Evolutionary conservation across 2,888 invertebrate genomes (phyloP), one percentile per base, ranked within the genome.

Genomic region (Antheraea assamensis): DNA sequence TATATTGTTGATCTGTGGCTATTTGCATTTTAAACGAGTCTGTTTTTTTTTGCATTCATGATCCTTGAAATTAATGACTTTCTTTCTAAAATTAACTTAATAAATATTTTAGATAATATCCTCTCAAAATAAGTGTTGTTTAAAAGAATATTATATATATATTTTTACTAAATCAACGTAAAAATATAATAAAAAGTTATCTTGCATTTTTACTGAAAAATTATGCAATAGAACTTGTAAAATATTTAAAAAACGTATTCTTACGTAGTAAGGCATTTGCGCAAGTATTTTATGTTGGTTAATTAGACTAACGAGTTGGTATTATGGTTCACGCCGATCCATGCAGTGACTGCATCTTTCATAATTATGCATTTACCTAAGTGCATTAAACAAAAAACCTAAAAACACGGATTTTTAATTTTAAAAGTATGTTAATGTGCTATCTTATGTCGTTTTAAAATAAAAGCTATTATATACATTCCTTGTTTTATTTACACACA

Each of bases 1-100:
- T 68, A 64, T 82, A 80, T 82, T 82, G 82, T 83, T 87, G 83
- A 83, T 84, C 86, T 86, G 88, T 87, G 85, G 31, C 61, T 47
- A 47, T 73, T 52, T 30, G 52, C 52, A 85, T 82, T 78, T 83
- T 81, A 79, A 83, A 79, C 77, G 76, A 76, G 78, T 79, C 79
- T 77, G 76, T 74, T 79, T 77, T 79, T n/a, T n/a, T 79, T 75
- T 61, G 61, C 70, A 76, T 77, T 75, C 71, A 72, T 75, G 75
- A 76, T 76, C 64, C 47, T 42, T n/a, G n/a, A 61, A 30, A 66
- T 31, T 31, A 19, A 31, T 66, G 15, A 66, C 5, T 66, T 66
- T 24, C 17, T 66, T 19, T 58, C 24, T 58, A 58, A 24, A 66
- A 66, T 21, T 19, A 66, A 66, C 13, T 66, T 66, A 17, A 31